Evolutionary conservation across 2,113 vertebrate genomes (phyloP), one percentile per base, ranked within the genome.

Genomic region (Fulica atra): DNA sequence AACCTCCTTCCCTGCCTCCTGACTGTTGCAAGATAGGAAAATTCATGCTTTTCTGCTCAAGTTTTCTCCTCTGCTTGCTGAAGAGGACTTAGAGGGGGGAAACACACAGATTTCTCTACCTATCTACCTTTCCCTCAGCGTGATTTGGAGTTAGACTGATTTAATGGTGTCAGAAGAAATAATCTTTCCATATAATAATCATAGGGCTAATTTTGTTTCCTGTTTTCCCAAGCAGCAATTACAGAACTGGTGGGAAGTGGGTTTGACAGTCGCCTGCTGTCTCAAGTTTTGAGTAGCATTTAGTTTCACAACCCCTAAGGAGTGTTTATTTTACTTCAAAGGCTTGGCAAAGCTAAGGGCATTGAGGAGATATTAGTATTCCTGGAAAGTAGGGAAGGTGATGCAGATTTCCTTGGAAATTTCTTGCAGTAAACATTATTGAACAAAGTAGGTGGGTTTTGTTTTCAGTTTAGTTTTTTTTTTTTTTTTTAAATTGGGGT

Each of bases 231-330:
- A 92, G 91, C 72, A 83, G 40, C 76, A 94, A 86, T 94, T 94
- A 93, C 59, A 51, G 68, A 81, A 56, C 57, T 66, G 42, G 65
- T 91, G 38, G 60, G 69, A 92, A 84, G 78, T 1, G 0, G 29
- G 16, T 84, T 86, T 97, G 91, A 81, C 79, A 82, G 79, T 72
- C 88, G 71, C 92, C 89, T 95, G 86, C 89, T 93, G 94, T 84
- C 91, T 92, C 48, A 35, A 66, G 20, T 74, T 95, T 78, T 96
- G 56, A 76, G 72, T 81, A 78, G 51, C 86, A 70, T 95, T 94
- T 88, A 64, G 18, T 89, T 95, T 86, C 83, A 42, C 24, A 48
- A 5, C 77, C 91, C 92, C 88, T 80, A 24, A 64, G 44, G 79
- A 9, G 68, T 73, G 38, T 63, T 86, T 88, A 87, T 85, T 95